Evolutionary conservation across 1,140 invertebrate genomes (phyloP), one percentile per base, ranked within the genome.

Genomic region (Scaptomyza montana): DNA sequence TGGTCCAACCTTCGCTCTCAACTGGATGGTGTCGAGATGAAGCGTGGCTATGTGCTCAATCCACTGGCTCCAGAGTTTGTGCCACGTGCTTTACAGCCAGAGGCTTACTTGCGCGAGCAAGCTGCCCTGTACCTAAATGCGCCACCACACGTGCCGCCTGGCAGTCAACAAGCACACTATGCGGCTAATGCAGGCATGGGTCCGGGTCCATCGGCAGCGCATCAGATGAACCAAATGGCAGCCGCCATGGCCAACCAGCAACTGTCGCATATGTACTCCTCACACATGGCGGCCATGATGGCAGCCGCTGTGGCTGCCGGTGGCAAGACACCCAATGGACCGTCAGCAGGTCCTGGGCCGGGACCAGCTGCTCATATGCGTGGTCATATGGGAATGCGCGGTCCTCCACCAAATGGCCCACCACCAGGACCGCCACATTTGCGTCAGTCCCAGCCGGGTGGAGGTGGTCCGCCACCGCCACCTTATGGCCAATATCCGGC

Each of bases 61-160:
- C 97, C 97, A 0, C 90, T 97, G 41, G 97, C 97, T 0, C 95
- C 95, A 1, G 96, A 97, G 80, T 97, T 97, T 92, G 93, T 97
- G 8, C 96, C 96, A 0, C 90, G 94, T 43, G 91, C 93, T n/a
- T 78, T 93, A 13, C 92, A 93, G 60, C 90, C 91, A 9, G 93
- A 94, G 78, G 90, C 92, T 0, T 93, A 93, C 67, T 66, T 92
- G 46, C 74, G 90, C 5, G 82, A 92, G 12, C 91, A 92, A 67
- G 86, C 91, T 0, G 86, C 89, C 8, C 72, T 91, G 54, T 90
- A 90, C 46, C 74, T 90, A 19, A 90, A 78, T 25, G 74, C 67
- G 7, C 78, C 85, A 30, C 54, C 74, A 4, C 78, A 78, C 13
- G 84, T 50, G 0, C 84, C 84, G 0, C 74, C 77, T 0, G 84